Evolutionary conservation across 2,888 invertebrate genomes (phyloP), one percentile per base, ranked within the genome.

Genomic region (Parasteatoda lunata): DNA sequence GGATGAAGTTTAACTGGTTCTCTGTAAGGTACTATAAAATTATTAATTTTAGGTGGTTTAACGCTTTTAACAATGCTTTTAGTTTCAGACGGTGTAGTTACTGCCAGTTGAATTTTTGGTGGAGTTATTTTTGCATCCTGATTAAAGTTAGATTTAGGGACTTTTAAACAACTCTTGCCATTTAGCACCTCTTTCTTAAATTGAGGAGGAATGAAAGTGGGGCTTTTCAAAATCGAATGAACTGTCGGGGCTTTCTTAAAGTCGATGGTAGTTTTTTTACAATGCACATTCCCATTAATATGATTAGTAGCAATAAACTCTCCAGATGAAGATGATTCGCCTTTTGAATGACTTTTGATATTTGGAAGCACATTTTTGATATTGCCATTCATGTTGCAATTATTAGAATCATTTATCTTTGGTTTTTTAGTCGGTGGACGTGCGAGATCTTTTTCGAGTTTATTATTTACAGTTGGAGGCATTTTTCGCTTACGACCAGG

Each of bases 1-100:
- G 84, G 88, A 73, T 88, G 84, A 15, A 68, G 65, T 66, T 88
- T 88, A 3, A 73, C 15, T 5, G 80, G 80, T 73, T 69, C 84
- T 30, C 51, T 59, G 45, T 13, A 52, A 47, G 72, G 68, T 11
- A 30, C 8, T n/a, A 65, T 9, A 3, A 85, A 11, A 65, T 76
- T 80, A 64, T 80, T 80, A 30, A 30, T 30, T 30, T 30, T 30
- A 30, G 30, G 30, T 6, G 51, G 54, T n/a, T 80, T 80, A 9
- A 71, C 80, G 8, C 59, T 48, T 66, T 85, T 85, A 13, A 71
- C 65, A 45, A 80, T 66, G 59, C 66, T 76, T n/a, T 59, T 48
- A 13, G 84, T 65, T 15, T 51, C 47, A 68, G 54, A 59, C 15
- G 45, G 64, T n/a, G 65, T n/a, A 49, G 7, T 48, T 13, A 66